Percentiles rank a stretch among this genome's conserved stretches.
These are phyloP conservation scores for Clarias magur DNA, from an alignment of 2,113 vertebrate genomes.

Conservation along the genomic window DNA sequence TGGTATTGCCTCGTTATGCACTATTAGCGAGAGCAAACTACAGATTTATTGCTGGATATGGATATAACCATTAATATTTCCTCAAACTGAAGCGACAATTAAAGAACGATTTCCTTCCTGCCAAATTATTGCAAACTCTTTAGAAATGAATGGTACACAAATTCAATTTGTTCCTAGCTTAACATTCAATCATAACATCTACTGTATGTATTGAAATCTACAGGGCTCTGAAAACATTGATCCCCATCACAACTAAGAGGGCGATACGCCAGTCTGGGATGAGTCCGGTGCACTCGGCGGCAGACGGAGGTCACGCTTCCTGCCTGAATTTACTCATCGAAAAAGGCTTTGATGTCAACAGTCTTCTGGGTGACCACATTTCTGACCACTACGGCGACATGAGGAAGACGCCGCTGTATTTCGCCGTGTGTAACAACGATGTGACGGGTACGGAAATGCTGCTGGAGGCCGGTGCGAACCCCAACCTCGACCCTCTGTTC, in stretches of 20 bases:
- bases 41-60: too few relatives aligned
- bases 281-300: constrained; percentile 81
- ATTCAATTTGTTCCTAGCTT: not conserved
- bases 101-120: too few relatives aligned
- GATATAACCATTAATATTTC: too few relatives aligned
- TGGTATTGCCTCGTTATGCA: too few relatives aligned
- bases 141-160: not conserved
- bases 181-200: not conserved
- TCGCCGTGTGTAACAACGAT: constrained; percentile 82
- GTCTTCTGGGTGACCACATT: constrained; percentile 72
- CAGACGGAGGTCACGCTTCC: constrained; percentile 77
- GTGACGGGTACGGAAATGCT: constrained; percentile 74
- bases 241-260: constrained; percentile 76
- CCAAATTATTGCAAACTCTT: not conserved
- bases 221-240: constrained; percentile 82
- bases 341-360: constrained; percentile 79
- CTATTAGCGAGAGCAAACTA: too few relatives aligned
- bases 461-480: constrained; percentile 76
- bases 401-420: constrained; percentile 78
- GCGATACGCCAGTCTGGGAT: constrained; percentile 78
- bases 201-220: constrained; percentile 50
- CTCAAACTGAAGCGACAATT: too few relatives aligned
- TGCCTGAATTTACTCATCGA: constrained; percentile 81
- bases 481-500: constrained; percentile 82
- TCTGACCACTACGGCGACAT: constrained; percentile 79